Evolutionary conservation across 2,888 invertebrate species (phyloP).

Genomic region (Agonopterix arenella): DNA sequence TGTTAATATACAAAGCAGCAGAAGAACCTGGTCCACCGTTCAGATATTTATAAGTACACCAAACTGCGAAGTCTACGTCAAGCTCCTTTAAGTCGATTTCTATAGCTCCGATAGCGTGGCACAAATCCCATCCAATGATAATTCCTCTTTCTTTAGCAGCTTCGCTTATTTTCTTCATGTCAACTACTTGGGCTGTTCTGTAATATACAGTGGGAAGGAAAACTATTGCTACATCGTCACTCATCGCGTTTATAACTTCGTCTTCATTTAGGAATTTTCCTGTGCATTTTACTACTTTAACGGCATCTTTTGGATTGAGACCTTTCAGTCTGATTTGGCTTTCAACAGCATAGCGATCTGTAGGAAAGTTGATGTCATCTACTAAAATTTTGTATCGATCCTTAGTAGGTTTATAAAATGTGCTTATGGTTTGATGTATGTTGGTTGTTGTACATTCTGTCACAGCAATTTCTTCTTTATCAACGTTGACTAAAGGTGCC

Average conservation of each 20-base stretch:
- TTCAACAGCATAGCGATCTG: constrained; percentile 59
- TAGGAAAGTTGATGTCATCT: constrained; percentile 58
- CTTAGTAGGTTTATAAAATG: constrained; percentile 52
- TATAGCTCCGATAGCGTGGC: constrained; percentile 51
- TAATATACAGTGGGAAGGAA: constrained; percentile 52
- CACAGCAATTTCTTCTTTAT: constrained; percentile 44
- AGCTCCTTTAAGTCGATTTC: constrained; percentile 48
- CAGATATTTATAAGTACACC: constrained; percentile 65
- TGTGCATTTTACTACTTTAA: constrained; percentile 45
- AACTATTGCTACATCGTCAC: constrained; percentile 46
- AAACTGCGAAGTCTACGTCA: constrained; percentile 57
- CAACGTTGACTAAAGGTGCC: constrained; percentile 50
- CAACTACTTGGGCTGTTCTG: constrained; percentile 52
- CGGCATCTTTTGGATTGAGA: constrained; percentile 44
- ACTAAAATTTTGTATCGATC: constrained; percentile 52
- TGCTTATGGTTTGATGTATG: constrained; percentile 55
- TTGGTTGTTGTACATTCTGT: constrained; percentile 45
- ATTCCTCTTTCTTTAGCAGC: constrained; percentile 46
- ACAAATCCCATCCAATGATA: constrained; percentile 57
- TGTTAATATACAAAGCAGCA: constrained; percentile 51
- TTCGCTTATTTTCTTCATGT: constrained; percentile 45
- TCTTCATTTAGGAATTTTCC: constrained; percentile 45
- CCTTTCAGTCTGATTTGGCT: constrained; percentile 55
- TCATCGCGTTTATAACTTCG: constrained; percentile 52
- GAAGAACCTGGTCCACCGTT: constrained; percentile 59